Conservation (phyloP, 2,888 invertebrate species). For the Cremastobaeus sp. region DNA sequence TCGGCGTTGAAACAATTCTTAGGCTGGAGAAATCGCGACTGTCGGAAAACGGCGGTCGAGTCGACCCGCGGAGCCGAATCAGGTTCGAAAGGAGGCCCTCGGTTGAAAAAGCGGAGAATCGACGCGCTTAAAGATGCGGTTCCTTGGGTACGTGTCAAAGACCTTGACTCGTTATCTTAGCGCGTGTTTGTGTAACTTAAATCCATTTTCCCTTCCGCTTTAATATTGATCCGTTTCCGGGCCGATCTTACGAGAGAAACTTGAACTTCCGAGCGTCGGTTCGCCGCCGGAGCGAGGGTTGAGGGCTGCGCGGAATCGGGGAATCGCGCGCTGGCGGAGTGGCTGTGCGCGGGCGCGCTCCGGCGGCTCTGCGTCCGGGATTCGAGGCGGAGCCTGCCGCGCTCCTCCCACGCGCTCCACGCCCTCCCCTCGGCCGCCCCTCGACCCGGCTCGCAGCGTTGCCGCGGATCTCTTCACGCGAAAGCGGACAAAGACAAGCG, state of each 20-base stretch:
- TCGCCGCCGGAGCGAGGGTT: slow-evolving; percentile 23
- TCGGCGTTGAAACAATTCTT: too few species aligned
- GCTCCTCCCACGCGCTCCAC: slow-evolving; percentile 64
- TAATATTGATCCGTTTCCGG: slow-evolving; percentile 50
- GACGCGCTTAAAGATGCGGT: slow-evolving; percentile 10
- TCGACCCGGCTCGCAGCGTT: slow-evolving; percentile 6
- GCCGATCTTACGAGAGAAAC: slow-evolving; percentile 49
- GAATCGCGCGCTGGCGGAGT: slow-evolving; percentile 10
- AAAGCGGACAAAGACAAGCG: slow-evolving; percentile 38
- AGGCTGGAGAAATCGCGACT: too few species aligned
- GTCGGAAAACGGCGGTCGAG: too few species aligned
- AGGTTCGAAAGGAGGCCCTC: too few species aligned
- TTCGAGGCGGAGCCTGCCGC: slow-evolving; percentile 66
- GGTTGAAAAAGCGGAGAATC: too few species aligned
- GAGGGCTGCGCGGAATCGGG: slow-evolving; percentile 4
- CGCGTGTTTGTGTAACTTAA: slow-evolving; percentile 52
- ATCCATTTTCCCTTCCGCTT: slow-evolving; percentile 56
- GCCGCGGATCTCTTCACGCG: slow-evolving; percentile 17
- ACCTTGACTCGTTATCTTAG: slow-evolving; percentile 54
- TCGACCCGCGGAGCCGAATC: too few species aligned
- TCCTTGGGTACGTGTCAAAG: slow-evolving; percentile 34
- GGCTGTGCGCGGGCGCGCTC: slow-evolving; percentile 51
- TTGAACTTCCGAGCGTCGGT: slow-evolving; percentile 49
- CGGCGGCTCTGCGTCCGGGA: slow-evolving; percentile 50
- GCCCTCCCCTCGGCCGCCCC: slow-evolving; percentile 51